Percentiles rank a stretch among this genome's conserved stretches.
Conservation (phyloP, 2,797 vertebrate species). For the Vireo griseus region DNA sequence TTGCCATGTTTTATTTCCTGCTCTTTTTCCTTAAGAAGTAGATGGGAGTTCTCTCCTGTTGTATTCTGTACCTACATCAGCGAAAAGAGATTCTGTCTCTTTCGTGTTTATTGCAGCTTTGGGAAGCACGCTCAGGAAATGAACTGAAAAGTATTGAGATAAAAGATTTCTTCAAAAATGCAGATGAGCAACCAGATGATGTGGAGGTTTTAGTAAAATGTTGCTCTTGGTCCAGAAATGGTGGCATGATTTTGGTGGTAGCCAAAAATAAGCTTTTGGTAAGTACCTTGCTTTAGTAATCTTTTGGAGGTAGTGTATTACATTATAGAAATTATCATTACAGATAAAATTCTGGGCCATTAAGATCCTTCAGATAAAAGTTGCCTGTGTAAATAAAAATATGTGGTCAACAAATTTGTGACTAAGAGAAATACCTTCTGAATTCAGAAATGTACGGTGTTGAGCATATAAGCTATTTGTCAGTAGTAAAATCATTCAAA, state of each 20-base stretch:
- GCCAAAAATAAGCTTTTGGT: slow-evolving; percentile 87
- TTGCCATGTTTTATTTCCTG: not conserved
- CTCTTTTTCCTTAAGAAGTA: not conserved
- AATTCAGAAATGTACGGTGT: not conserved
- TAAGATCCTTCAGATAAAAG: not conserved
- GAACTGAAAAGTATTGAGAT: slow-evolving; percentile 85
- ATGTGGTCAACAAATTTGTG: not conserved
- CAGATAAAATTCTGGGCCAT: not conserved
- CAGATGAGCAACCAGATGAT: slow-evolving; percentile 74
- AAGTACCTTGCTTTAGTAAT: slow-evolving; percentile 61
- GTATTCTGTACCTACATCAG: not conserved
- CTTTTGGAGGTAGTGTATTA: not conserved
- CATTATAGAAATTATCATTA: not conserved
- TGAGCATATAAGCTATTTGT: not conserved
- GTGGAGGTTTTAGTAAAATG: slow-evolving; percentile 84
- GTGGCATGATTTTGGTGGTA: slow-evolving; percentile 81
- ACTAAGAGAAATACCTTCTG: not conserved
- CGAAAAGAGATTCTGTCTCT: not conserved
- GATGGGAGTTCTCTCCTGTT: not conserved
- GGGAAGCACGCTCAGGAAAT: slow-evolving; percentile 82
- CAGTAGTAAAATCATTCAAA: not conserved
- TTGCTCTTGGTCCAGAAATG: slow-evolving; percentile 88
- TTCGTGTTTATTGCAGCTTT: slow-evolving; percentile 78
- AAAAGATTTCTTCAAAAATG: slow-evolving; percentile 72
- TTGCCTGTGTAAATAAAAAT: not conserved